Percentiles rank a stretch among this genome's conserved stretches.
These are phyloP conservation scores for Battus philenor DNA, from an alignment of 1,140 invertebrate genomes.

Conservation along the genomic window DNA sequence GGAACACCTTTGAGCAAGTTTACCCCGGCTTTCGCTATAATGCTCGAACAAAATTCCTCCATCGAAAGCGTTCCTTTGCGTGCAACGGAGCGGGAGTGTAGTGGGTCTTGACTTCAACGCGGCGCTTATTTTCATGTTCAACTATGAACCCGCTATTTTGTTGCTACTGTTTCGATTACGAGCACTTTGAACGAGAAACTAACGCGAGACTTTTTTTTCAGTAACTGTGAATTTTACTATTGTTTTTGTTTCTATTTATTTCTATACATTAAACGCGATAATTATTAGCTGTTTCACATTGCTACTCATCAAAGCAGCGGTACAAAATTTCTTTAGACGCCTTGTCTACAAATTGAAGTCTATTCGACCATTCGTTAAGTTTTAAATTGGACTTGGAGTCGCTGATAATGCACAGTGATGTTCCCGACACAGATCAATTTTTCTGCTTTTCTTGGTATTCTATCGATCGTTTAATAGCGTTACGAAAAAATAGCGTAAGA, in stretches of 20 bases:
- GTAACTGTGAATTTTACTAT: background rate
- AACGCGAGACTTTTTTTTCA: background rate
- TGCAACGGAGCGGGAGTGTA: slow-evolving; percentile 54
- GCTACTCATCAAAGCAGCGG: too few species aligned
- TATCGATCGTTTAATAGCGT: too few species aligned
- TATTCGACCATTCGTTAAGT: too few species aligned
- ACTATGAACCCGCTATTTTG: slow-evolving; percentile 58
- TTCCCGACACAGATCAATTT: too few species aligned
- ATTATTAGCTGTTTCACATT: too few species aligned
- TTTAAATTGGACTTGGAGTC: too few species aligned
- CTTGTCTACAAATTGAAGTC: too few species aligned
- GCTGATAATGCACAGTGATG: too few species aligned
- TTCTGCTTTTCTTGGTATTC: too few species aligned
- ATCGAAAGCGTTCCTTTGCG: slow-evolving; percentile 58
- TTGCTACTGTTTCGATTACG: slow-evolving; percentile 53
- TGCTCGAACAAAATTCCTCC: slow-evolving; percentile 52
- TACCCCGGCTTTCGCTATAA: slow-evolving; percentile 6
- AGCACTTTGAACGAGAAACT: slow-evolving; percentile 40
- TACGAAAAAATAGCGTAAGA: too few species aligned
- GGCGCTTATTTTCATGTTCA: slow-evolving; percentile 55
- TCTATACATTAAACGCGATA: too few species aligned
- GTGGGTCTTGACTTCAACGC: slow-evolving; percentile 60
- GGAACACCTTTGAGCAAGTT: slow-evolving; percentile 37
- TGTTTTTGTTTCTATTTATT: background rate
- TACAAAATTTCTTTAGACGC: too few species aligned